Conservation (phyloP, 2,113 vertebrate species). For the Megaceryle maxima region DNA sequence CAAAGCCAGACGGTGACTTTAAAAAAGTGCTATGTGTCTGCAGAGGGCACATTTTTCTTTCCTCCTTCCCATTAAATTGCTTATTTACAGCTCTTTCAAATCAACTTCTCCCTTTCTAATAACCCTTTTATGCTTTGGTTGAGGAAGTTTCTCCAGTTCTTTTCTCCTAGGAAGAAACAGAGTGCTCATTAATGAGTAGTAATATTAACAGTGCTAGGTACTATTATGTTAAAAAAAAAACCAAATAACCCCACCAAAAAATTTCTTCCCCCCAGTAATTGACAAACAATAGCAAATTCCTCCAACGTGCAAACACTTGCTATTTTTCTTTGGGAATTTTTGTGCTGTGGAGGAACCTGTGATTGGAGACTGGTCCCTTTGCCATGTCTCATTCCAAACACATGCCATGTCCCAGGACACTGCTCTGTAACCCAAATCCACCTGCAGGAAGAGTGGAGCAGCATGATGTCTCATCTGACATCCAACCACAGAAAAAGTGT, state of each 20-base stretch:
- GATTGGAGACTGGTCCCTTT: neutral
- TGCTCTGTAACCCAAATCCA: neutral
- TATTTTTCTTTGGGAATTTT: neutral
- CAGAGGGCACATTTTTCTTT: neutral
- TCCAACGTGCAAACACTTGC: neutral
- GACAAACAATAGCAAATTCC: neutral
- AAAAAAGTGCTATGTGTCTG: neutral
- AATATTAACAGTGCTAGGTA: neutral
- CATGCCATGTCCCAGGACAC: neutral
- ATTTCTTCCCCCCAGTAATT: accelerated
- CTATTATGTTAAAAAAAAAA: neutral
- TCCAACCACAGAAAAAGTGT: neutral
- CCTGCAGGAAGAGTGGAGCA: neutral
- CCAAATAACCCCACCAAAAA: neutral
- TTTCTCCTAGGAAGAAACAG: neutral
- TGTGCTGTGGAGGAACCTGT: neutral
- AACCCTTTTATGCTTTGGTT: neutral
- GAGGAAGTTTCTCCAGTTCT: neutral
- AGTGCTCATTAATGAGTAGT: neutral
- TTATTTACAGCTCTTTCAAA: neutral
- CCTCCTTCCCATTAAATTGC: neutral
- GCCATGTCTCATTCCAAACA: neutral
- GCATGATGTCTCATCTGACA: neutral
- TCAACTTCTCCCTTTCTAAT: neutral
- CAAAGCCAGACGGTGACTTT: neutral